Evolutionary conservation across 2,888 invertebrate species (phyloP).

Genomic region (Pristionchus exspectatus): DNA sequence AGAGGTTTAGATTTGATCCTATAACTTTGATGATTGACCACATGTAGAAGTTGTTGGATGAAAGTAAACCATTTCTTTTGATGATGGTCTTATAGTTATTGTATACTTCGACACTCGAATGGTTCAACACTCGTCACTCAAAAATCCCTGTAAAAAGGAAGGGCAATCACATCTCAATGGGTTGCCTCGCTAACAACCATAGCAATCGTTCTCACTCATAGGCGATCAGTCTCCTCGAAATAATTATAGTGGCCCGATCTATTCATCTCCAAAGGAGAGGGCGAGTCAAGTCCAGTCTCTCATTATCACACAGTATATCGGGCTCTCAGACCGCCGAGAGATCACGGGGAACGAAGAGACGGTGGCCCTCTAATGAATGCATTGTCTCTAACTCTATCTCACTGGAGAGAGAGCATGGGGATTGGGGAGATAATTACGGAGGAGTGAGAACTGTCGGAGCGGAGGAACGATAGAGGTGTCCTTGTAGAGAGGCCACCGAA

Average conservation of each 20-base stretch:
- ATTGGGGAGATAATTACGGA: neutral
- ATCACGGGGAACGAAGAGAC: neutral
- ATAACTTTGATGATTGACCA: neutral
- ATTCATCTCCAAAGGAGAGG: conserved; percentile 6
- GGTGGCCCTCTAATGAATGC: too few relatives aligned
- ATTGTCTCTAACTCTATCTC: too few relatives aligned
- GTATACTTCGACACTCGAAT: too few relatives aligned
- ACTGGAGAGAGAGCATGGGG: neutral
- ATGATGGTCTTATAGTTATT: too few relatives aligned
- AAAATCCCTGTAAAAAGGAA: too few relatives aligned
- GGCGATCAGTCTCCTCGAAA: conserved; percentile 6
- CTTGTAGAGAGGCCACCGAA: conserved; percentile 6
- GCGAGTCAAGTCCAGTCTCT: neutral
- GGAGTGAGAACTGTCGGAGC: neutral
- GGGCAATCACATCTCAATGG: neutral
- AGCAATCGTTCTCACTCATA: neutral
- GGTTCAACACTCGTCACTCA: too few relatives aligned
- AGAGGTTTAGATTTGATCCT: neutral
- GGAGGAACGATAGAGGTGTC: conserved; percentile 31
- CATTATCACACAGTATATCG: neutral
- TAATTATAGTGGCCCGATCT: conserved; percentile 1
- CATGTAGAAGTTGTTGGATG: neutral
- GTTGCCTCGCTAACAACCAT: neutral
- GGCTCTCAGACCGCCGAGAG: neutral
- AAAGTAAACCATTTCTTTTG: too few relatives aligned